A percentile compares a stretch with the other conserved stretches of the same genome.
Evolutionary conservation across 2,888 invertebrate genomes (phyloP).

Genomic region (Apomyelois bistriatella): DNA sequence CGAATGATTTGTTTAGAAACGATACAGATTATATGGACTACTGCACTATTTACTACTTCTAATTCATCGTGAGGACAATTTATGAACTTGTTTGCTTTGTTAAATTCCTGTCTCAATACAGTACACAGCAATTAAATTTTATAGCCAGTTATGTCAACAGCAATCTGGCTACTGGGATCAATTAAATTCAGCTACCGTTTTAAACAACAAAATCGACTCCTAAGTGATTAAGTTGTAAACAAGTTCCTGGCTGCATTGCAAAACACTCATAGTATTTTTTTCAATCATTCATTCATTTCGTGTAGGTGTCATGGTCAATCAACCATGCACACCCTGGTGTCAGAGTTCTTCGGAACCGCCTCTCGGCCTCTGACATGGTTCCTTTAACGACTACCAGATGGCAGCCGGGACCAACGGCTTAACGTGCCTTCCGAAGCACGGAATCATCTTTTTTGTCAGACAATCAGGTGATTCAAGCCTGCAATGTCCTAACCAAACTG

Average conservation of each 20-base stretch:
- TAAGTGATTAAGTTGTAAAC: background rate
- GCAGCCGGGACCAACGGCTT: no score
- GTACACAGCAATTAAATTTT: background rate
- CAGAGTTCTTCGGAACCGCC: no score
- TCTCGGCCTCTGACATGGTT: no score
- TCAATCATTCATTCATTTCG: no score
- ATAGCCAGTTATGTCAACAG: background rate
- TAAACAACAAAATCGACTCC: background rate
- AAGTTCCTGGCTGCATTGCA: background rate
- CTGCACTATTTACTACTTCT: background rate
- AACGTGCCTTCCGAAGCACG: no score
- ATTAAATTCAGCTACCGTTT: background rate
- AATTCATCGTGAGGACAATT: background rate
- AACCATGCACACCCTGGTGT: no score
- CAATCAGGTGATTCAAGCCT: no score
- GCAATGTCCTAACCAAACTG: no score
- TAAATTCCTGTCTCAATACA: background rate
- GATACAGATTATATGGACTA: constrained; percentile 14
- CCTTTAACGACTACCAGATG: no score
- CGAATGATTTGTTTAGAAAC: constrained; percentile 9
- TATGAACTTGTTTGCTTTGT: background rate
- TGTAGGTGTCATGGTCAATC: no score
- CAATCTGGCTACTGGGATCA: background rate
- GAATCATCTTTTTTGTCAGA: no score
- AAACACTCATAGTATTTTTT: no score